Evolutionary conservation across 2,888 invertebrate species (phyloP).

Genomic region (Lysandra coridon): DNA sequence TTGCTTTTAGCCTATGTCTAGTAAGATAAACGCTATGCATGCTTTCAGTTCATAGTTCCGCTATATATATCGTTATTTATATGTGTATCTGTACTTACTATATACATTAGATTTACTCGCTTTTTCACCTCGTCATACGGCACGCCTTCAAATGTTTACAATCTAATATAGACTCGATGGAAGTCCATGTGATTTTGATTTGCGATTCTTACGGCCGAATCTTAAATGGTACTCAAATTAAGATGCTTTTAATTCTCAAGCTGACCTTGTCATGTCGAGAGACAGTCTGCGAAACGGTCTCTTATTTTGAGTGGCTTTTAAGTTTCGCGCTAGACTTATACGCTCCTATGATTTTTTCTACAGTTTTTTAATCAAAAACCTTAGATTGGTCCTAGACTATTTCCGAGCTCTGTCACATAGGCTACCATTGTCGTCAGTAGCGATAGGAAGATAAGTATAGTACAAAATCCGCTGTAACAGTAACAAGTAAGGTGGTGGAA

Average conservation of each 20-base stretch:
- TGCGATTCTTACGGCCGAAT: not conserved
- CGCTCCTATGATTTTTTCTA: not conserved
- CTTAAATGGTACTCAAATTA: not conserved
- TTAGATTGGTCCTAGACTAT: not conserved
- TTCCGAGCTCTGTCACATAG: slow-evolving; percentile 47
- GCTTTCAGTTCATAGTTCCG: slow-evolving; percentile 78
- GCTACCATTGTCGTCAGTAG: slow-evolving; percentile 58
- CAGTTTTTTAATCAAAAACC: not conserved
- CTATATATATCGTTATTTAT: slow-evolving; percentile 65
- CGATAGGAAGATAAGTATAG: slow-evolving; percentile 52
- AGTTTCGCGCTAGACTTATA: not conserved
- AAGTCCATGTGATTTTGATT: slow-evolving; percentile 59
- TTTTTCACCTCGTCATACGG: slow-evolving; percentile 70
- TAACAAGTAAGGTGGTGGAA: slow-evolving; percentile 66
- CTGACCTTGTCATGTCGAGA: not conserved
- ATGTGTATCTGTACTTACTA: slow-evolving; percentile 77
- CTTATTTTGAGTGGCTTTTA: not conserved
- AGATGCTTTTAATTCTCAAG: not conserved
- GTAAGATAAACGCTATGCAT: slow-evolving; percentile 73
- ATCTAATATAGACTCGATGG: slow-evolving; percentile 62
- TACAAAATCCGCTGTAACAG: slow-evolving; percentile 63
- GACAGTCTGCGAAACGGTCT: not conserved
- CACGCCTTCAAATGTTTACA: slow-evolving; percentile 81
- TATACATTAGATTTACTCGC: slow-evolving; percentile 68
- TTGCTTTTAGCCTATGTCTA: slow-evolving; percentile 71